Percentiles rank a stretch among this genome's conserved stretches.
Conservation (phyloP, 2,888 invertebrate genomes). For the Ceramica pisi region DNA sequence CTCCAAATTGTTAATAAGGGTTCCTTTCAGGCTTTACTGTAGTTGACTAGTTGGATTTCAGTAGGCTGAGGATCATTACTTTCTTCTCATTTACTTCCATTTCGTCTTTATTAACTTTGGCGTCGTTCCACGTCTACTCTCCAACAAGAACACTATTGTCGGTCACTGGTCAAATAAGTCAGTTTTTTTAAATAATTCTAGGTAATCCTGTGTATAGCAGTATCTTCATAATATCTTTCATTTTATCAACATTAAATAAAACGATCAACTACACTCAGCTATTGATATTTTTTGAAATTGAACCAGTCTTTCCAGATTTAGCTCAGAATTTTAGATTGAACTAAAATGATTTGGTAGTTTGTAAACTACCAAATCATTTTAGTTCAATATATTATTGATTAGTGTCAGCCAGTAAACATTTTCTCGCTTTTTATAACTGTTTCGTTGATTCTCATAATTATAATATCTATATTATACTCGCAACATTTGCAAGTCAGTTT, state of each 20-base stretch:
- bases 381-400: no score
- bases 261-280: no score
- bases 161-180: no score
- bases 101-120: background rate
- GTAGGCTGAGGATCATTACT: background rate
- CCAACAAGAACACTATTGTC: no score
- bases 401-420: background rate
- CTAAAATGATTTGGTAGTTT: no score
- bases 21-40: background rate
- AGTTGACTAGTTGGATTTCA: background rate
- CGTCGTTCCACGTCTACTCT: background rate
- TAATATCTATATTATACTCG: background rate
- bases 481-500: background rate
- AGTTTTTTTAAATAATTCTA: no score
- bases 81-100: background rate
- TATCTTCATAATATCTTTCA: no score
- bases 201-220: no score
- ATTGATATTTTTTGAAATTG: background rate
- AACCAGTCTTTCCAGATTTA: background rate
- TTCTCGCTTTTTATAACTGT: background rate
- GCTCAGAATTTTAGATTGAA: no score
- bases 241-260: no score
- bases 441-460: background rate
- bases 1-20: background rate
- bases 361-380: no score